Evolutionary conservation across 2,113 vertebrate genomes (phyloP), one percentile per base, ranked within the genome.

Genomic region (Spermophilus dauricus): DNA sequence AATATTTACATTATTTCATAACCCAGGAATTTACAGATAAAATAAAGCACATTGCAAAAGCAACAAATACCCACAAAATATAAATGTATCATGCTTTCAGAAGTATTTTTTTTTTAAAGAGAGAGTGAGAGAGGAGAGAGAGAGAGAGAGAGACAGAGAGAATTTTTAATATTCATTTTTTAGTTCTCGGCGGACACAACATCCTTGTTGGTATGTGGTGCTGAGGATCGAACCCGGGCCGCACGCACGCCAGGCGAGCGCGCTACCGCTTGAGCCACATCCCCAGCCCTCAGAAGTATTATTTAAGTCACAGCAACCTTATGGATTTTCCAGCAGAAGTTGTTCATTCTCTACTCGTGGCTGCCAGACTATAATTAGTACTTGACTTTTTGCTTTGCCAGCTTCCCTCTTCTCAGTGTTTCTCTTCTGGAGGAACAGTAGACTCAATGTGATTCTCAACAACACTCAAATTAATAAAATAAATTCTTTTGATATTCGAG

Each of bases 1-100:
- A 93, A 67, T 96, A 17, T 63, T 96, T 80, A 88, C 75, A 80
- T 92, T 89, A 80, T 12, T 83, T 83, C 91, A 91, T 86, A 91
- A 61, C 22, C 13, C 80, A 72, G 37, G 3, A 37, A 91, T 56
- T 84, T 85, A 72, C 4, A 56, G 32, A 72, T 93, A 86, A 88
- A 86, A 73, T 86, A 86, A 85, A 94, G 8, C 70, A 88, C n/a
- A 37, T 39, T 90, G 7, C 45, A 89, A 92, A 91, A 75, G 82
- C 48, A 70, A 37, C 45, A 95, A 77, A 89, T 80, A 81, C n/a
- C 96, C 69, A 86, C 39, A 73, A 92, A 95, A 95, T 82, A n/a
- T 4, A 86, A 94, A 84, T 73, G 4, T 45, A 30, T 53, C 26
- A 48, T 84, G 18, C 48, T 86, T 93, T 88, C 45, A 56, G 93